Percentiles rank a stretch among this genome's conserved stretches.
Evolutionary conservation across 2,797 vertebrate genomes (phyloP).

Genomic region (Rhinogobio ventralis): DNA sequence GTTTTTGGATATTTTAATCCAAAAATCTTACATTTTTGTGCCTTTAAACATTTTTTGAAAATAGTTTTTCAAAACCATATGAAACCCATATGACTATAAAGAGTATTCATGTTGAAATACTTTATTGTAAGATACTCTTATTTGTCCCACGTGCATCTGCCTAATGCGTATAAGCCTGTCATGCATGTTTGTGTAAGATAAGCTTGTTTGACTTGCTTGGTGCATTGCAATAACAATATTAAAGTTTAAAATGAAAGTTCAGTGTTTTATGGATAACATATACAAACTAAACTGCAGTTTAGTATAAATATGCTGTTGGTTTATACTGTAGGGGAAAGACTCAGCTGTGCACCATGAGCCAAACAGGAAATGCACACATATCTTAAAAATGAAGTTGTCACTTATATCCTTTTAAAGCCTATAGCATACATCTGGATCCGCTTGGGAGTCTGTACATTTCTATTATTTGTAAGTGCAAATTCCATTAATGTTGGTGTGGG

Average conservation of each 20-base stretch:
- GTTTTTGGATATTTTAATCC: too few species aligned
- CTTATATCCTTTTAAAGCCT: slow-evolving; percentile 31
- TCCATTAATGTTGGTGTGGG: slow-evolving; percentile 57
- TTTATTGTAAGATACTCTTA: neutral
- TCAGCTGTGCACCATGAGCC: neutral
- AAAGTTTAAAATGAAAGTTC: neutral
- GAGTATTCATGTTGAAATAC: neutral
- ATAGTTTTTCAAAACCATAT: neutral
- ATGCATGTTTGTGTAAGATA: neutral
- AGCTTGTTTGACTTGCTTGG: slow-evolving; percentile 8
- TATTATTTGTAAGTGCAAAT: slow-evolving; percentile 52
- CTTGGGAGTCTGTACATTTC: slow-evolving; percentile 46
- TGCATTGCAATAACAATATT: slow-evolving; percentile 8
- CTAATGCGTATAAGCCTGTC: slow-evolving; percentile 5
- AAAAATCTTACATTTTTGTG: too few species aligned
- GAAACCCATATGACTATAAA: neutral
- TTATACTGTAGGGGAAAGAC: neutral
- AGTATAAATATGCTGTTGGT: slow-evolving; percentile 4
- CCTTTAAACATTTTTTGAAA: neutral
- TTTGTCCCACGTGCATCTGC: neutral
- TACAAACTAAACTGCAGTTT: neutral
- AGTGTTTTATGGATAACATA: neutral
- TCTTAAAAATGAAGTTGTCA: slow-evolving; percentile 56
- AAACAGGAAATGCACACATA: slow-evolving; percentile 45
- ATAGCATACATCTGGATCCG: slow-evolving; percentile 56